Evolutionary conservation across 1,140 invertebrate genomes (phyloP), one percentile per base, ranked within the genome.

Genomic region (Plutomurus gul): DNA sequence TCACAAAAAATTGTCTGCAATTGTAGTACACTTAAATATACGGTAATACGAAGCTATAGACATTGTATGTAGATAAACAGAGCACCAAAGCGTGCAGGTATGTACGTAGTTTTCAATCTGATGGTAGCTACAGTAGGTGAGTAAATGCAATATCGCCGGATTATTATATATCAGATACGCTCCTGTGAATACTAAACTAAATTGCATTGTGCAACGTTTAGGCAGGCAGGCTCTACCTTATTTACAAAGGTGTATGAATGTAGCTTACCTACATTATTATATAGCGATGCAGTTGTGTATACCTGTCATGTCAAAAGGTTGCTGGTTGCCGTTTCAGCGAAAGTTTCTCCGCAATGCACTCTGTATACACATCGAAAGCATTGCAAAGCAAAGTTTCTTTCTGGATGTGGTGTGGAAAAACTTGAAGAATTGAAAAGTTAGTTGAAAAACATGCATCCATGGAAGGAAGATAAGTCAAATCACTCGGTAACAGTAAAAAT

Each of bases 221-320:
- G 30, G 16, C 30, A 30, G 20, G 11, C n/a, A 33, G 13, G 56
- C n/a, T 22, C 18, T 22, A 51, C 47, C 11, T 25, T 51, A 33
- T 65, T 65, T 65, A 36, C 27, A 43, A 43, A n/a, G n/a, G n/a
- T n/a, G n/a, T n/a, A n/a, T n/a, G n/a, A n/a, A n/a, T n/a, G n/a
- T n/a, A n/a, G n/a, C n/a, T n/a, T n/a, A n/a, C n/a, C n/a, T n/a
- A n/a, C n/a, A 20, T n/a, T 49, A 33, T 36, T 27, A 13, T 65
- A 65, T 65, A 16, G 11, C 56, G 30, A 16, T n/a, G 16, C 4
- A 25, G 6, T 27, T 56, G 49, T 65, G 56, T 65, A 30, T 65
- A 65, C 56, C 56, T 65, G 56, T 65, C 56, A 65, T 65, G 56
- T 65, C 56, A 65, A 27, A 65, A 65, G 56, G 16, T 65, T 65